Evolutionary conservation across 2,797 vertebrate species (phyloP).

Genomic region (Sarcophilus harrisii): DNA sequence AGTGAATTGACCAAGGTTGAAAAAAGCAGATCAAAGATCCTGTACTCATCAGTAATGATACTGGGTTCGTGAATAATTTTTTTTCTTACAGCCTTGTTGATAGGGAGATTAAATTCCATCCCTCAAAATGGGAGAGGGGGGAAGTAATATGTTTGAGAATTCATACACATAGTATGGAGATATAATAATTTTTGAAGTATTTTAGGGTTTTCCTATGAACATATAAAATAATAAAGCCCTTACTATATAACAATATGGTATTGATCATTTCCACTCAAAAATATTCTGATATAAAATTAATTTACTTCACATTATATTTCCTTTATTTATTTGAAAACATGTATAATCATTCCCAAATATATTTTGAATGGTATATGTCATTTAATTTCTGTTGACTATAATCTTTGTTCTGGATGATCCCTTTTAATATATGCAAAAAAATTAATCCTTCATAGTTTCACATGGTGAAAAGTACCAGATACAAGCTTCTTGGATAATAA

Average conservation of each 20-base stretch:
- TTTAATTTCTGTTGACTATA: background rate
- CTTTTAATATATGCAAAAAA: background rate
- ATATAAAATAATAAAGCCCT: constrained; percentile 3
- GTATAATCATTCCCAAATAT: background rate
- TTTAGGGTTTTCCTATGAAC: background rate
- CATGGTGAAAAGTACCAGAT: background rate
- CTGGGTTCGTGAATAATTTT: background rate
- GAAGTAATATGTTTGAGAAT: background rate
- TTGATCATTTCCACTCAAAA: background rate
- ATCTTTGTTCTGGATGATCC: background rate
- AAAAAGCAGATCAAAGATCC: background rate
- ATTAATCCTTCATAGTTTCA: background rate
- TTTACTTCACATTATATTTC: background rate
- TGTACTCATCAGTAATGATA: background rate
- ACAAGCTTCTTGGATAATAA: constrained; percentile 11
- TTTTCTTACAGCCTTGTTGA: background rate
- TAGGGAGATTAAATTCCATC: background rate
- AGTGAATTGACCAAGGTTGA: background rate
- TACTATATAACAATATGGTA: background rate
- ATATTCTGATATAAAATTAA: background rate
- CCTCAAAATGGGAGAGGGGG: no score
- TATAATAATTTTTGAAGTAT: background rate
- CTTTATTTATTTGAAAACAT: background rate
- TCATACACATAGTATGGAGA: background rate
- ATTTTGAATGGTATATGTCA: background rate